A percentile compares a stretch with the other conserved stretches of the same genome.
These are phyloP conservation scores for Parelbella ahira DNA, from an alignment of 2,888 invertebrate genomes.

Conservation along the genomic window DNA sequence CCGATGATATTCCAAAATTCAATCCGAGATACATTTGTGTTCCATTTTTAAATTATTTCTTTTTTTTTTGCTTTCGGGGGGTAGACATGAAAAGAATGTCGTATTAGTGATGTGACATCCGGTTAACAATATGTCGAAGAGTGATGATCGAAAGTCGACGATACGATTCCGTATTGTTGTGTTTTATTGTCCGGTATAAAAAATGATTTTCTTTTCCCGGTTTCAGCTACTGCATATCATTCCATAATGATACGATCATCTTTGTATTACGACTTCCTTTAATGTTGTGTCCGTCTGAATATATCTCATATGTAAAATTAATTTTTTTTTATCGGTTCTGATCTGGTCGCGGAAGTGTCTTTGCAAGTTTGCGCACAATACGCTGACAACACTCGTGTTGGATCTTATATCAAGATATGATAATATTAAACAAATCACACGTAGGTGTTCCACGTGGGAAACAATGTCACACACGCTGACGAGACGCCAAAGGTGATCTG, in stretches of 20 bases:
- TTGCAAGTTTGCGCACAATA: slow-evolving; percentile 9
- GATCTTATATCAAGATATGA: slow-evolving; percentile 19
- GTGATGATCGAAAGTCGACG: slow-evolving; percentile 49
- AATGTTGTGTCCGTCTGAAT: background rate
- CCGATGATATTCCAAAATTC: slow-evolving; percentile 73
- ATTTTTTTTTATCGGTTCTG: slow-evolving; percentile 8
- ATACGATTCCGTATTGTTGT: slow-evolving; percentile 32
- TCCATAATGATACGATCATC: too few relatives aligned
- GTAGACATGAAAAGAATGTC: slow-evolving; percentile 38
- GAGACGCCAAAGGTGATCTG: slow-evolving; percentile 39
- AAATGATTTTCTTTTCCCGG: slow-evolving; percentile 27
- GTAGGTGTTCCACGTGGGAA: slow-evolving; percentile 35
- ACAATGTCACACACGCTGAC: slow-evolving; percentile 54
- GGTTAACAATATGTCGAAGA: slow-evolving; percentile 61
- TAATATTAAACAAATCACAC: slow-evolving; percentile 27
- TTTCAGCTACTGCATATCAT: slow-evolving; percentile 51
- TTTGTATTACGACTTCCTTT: too few relatives aligned
- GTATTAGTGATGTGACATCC: slow-evolving; percentile 70
- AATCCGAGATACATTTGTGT: slow-evolving; percentile 52
- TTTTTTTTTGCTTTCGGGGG: slow-evolving; percentile 42
- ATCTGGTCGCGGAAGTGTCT: slow-evolving; percentile 17
- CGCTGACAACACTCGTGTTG: slow-evolving; percentile 16
- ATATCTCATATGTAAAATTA: slow-evolving; percentile 3
- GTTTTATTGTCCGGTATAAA: slow-evolving; percentile 40
- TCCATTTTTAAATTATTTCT: slow-evolving; percentile 53